These are phyloP conservation scores for Aspidoscelis tigris DNA, from an alignment of 2,113 vertebrate genomes.

Conservation along the genomic window DNA sequence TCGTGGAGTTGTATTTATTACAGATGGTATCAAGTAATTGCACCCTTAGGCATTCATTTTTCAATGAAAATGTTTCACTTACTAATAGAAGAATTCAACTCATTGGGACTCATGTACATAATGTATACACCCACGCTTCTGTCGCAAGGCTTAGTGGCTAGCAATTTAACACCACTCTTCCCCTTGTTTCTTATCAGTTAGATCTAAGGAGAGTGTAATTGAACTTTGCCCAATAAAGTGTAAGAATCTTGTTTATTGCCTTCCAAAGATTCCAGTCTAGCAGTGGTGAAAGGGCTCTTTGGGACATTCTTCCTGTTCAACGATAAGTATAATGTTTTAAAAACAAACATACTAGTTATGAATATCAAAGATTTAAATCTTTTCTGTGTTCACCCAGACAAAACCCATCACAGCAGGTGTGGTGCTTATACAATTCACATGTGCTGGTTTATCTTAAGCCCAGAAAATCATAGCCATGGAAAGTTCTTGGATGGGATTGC, in stretches of 20 bases:
- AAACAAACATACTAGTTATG: slow-evolving; percentile 11
- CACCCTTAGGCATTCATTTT: slow-evolving; percentile 50
- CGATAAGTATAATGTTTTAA: slow-evolving; percentile 49
- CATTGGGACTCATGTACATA: slow-evolving; percentile 33
- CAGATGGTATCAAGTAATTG: slow-evolving; percentile 64
- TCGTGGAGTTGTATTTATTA: slow-evolving; percentile 1
- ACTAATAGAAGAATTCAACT: slow-evolving; percentile 12
- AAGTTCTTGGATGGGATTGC: no score
- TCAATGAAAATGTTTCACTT: slow-evolving; percentile 10
- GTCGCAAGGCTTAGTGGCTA: slow-evolving; percentile 10
- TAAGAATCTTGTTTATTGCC: slow-evolving; percentile 44
- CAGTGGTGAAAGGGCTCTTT: slow-evolving; percentile 63
- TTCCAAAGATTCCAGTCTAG: slow-evolving; percentile 59
- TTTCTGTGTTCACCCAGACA: slow-evolving; percentile 41
- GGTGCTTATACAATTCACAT: slow-evolving; percentile 43
- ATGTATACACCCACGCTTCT: slow-evolving; percentile 29
- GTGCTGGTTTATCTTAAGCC: slow-evolving; percentile 14
- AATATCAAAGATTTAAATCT: slow-evolving; percentile 45
- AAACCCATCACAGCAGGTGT: slow-evolving; percentile 8
- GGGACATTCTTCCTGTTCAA: slow-evolving; percentile 58
- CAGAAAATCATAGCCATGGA: no score
- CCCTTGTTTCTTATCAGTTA: slow-evolving; percentile 53
- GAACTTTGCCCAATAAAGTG: slow-evolving; percentile 14
- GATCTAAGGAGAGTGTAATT: slow-evolving; percentile 48
- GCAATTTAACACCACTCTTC: slow-evolving; percentile 35